Percentiles rank a stretch among this genome's conserved stretches.
Conservation (phyloP, 2,113 vertebrate genomes). For the Corvus hawaiiensis region DNA sequence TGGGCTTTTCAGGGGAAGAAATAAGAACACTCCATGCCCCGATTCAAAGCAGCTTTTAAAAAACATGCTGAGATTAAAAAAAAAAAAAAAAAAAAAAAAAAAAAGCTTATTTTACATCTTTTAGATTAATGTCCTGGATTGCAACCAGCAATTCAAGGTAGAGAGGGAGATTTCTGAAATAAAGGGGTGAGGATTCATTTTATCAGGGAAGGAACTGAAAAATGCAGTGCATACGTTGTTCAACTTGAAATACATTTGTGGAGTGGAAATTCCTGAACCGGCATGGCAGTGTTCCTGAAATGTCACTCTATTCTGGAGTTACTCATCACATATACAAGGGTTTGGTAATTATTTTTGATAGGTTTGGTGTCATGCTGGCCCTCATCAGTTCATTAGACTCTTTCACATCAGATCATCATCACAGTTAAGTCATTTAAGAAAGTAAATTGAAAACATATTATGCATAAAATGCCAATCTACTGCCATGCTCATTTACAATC, state of each 20-base stretch:
- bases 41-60: not conserved
- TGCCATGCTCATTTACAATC: not conserved
- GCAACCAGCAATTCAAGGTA: not conserved
- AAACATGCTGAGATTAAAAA: not conserved
- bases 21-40: not conserved
- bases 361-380: not conserved
- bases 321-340: not conserved
- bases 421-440: not conserved
- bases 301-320: not conserved
- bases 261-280: not conserved
- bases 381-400: not conserved
- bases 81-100: not conserved
- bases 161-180: not conserved
- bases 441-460: not conserved
- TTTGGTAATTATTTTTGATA: not conserved
- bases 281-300: not conserved
- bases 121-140: not conserved
- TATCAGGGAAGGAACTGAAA: not conserved
- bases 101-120: not conserved
- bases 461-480: not conserved
- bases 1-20: not conserved
- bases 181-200: not conserved
- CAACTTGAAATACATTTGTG: not conserved
- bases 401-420: not conserved
- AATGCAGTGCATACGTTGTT: not conserved